Conservation (phyloP, 2,888 invertebrate species). For the Aporophyla lueneburgensis region DNA sequence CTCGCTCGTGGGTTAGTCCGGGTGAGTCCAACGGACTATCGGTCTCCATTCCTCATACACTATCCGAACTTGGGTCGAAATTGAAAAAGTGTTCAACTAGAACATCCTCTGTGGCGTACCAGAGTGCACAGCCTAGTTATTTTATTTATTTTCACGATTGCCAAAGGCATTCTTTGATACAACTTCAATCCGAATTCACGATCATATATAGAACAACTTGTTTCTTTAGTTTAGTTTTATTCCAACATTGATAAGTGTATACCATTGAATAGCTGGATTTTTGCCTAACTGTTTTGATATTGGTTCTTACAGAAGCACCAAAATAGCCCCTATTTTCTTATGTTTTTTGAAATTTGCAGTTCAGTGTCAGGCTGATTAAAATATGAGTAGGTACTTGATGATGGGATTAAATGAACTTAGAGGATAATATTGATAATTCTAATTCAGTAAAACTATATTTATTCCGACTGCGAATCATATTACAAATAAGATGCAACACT, state of each 20-base stretch:
- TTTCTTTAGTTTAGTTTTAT: not conserved
- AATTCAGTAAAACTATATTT: no score
- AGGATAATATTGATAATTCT: no score
- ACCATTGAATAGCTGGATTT: not conserved
- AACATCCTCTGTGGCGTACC: conserved; percentile 12
- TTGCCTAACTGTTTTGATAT: no score
- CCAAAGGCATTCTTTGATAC: not conserved
- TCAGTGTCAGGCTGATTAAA: no score
- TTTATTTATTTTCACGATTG: not conserved
- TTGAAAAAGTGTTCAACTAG: conserved; percentile 33
- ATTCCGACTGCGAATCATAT: no score
- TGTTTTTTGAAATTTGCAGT: no score
- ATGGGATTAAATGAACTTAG: no score
- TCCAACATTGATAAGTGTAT: not conserved
- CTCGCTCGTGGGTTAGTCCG: not conserved
- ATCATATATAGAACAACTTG: not conserved
- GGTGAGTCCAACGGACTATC: conserved; percentile 1
- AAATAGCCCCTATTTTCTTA: no score
- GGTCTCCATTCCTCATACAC: conserved; percentile 5
- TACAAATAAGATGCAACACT: no score
- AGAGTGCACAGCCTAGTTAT: not conserved
- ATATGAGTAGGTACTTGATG: no score
- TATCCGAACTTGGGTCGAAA: conserved; percentile 16
- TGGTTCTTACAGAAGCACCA: no score
- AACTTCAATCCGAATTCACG: not conserved